Percentiles rank a stretch among this genome's conserved stretches.
Evolutionary conservation across 2,797 vertebrate genomes (phyloP).

Genomic region (Scolopax rusticola): DNA sequence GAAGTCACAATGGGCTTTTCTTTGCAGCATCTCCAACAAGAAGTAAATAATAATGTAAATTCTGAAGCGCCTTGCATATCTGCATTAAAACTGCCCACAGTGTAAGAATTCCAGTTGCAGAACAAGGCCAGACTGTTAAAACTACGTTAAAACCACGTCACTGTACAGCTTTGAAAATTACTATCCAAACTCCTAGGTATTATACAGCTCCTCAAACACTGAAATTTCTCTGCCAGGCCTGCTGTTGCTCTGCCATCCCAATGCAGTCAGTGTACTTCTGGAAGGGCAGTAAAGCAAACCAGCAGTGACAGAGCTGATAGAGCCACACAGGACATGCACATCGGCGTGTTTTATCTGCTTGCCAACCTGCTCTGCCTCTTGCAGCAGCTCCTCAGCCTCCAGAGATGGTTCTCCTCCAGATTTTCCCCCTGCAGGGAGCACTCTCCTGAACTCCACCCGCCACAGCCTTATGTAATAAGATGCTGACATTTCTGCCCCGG

Average conservation of each 20-base stretch:
- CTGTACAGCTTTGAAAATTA: neutral
- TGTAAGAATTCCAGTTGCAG: neutral
- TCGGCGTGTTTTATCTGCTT: neutral
- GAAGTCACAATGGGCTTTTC: neutral
- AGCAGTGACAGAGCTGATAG: neutral
- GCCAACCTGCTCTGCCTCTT: neutral
- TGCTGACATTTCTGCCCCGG: neutral
- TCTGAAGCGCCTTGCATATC: neutral
- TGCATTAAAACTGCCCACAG: neutral
- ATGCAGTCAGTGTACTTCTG: accelerated
- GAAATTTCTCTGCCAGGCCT: neutral
- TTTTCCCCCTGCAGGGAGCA: conserved; percentile 39
- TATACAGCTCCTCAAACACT: accelerated
- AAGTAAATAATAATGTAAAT: neutral
- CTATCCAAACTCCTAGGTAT: neutral
- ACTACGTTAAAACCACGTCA: neutral
- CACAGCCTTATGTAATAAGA: neutral
- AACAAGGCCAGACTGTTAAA: neutral
- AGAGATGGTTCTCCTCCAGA: neutral
- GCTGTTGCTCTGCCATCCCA: neutral
- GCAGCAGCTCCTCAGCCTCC: neutral
- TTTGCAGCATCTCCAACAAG: neutral
- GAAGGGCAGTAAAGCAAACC: neutral
- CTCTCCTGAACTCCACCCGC: neutral
- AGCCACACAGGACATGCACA: neutral